A percentile compares a stretch with the other conserved stretches of the same genome.
These are phyloP conservation scores for Junco hyemalis DNA, from an alignment of 2,113 vertebrate species.

Conservation along the genomic window DNA sequence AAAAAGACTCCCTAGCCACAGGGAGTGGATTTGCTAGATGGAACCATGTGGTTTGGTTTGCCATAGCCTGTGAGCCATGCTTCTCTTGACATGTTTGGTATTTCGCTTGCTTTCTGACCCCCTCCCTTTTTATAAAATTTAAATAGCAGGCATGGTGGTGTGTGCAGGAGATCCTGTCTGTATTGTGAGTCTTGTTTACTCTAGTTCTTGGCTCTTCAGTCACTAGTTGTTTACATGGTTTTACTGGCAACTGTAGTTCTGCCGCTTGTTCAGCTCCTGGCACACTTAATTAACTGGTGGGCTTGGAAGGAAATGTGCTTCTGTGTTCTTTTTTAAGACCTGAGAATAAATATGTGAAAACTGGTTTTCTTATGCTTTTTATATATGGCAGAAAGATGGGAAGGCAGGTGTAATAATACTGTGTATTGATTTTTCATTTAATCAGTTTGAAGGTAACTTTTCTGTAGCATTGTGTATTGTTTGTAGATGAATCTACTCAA, in stretches of 20 bases:
- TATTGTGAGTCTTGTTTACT: not conserved
- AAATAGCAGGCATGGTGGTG: not conserved
- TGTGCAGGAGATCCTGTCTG: not conserved
- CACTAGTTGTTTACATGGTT: not conserved
- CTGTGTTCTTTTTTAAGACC: not conserved
- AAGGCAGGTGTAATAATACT: conserved; percentile 5
- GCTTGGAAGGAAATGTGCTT: not conserved
- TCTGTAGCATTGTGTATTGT: not conserved
- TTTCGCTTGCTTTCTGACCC: not conserved
- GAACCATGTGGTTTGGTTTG: not conserved
- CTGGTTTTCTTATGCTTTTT: not conserved
- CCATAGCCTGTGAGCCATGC: not conserved
- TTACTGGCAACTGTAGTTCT: not conserved
- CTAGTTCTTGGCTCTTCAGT: not conserved
- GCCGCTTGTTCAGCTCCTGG: not conserved
- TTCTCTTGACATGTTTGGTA: not conserved
- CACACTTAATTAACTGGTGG: not conserved
- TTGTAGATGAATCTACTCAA: not conserved
- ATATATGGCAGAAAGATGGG: not conserved
- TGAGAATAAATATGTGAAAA: conserved; percentile 3
- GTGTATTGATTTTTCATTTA: conserved; percentile 27
- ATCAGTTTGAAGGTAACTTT: conserved; percentile 22
- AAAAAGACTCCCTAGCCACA: not conserved
- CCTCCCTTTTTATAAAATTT: not conserved
- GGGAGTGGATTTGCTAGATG: not conserved